Conservation (phyloP, 2,888 invertebrate genomes). For the Drosophila subsilvestris region DNA sequence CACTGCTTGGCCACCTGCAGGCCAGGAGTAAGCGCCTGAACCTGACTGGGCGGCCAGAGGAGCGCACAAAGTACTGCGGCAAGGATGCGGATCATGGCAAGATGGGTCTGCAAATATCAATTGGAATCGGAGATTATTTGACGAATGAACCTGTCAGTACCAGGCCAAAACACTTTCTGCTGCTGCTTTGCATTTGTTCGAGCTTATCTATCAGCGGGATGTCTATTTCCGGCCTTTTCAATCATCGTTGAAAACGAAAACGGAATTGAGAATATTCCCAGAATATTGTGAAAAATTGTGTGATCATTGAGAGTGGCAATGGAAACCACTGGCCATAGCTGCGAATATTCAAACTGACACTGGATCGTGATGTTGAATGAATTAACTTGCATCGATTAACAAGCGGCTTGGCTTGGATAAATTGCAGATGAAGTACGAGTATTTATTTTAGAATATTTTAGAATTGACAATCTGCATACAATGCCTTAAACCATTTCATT, state of each 20-base stretch:
- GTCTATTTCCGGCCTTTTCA: constrained; percentile 38
- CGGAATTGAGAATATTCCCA: constrained; percentile 20
- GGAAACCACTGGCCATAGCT: constrained; percentile 18
- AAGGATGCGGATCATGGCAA: constrained; percentile 49
- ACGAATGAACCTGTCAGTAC: constrained; percentile 14
- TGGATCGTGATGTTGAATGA: constrained; percentile 36
- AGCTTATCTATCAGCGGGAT: constrained; percentile 34
- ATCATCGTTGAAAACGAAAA: constrained; percentile 16
- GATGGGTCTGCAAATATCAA: constrained; percentile 20
- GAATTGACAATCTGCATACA: constrained; percentile 32
- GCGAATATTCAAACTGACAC: too few relatives aligned
- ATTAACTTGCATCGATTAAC: constrained; percentile 30
- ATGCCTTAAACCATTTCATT: constrained; percentile 5
- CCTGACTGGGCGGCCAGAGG: constrained; percentile 37
- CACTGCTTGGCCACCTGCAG: constrained; percentile 89
- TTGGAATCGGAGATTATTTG: constrained; percentile 15
- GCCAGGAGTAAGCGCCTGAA: constrained; percentile 38
- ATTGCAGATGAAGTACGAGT: constrained; percentile 32
- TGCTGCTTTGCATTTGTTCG: neutral
- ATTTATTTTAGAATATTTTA: constrained; percentile 10
- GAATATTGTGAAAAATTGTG: too few relatives aligned
- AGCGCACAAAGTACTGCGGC: constrained; percentile 39
- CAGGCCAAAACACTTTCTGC: constrained; percentile 18
- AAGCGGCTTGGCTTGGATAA: too few relatives aligned
- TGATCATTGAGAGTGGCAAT: neutral